Evolutionary conservation across 2,888 invertebrate species (phyloP), one percentile per base, ranked within the genome.

Genomic region (Melipona bicolor): DNA sequence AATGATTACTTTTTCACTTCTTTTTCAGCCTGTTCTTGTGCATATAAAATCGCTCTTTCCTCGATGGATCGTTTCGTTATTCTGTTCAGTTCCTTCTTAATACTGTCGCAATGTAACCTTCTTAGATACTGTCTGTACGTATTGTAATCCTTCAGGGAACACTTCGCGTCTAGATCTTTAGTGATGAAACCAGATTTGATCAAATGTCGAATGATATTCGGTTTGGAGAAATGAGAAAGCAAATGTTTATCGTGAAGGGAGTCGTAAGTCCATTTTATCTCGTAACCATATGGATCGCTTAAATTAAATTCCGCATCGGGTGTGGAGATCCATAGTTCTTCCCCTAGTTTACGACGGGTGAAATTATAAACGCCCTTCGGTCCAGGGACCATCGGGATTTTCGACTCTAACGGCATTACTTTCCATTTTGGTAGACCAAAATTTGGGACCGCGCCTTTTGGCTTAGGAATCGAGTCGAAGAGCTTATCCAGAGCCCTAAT

Each of bases 401-500:
- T 95, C 17, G 93, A 90, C 75, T 95, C 95, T 77, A 95, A 83
- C 0, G 95, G 93, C 89, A 95, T 89, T 0, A 84, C 83, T 59
- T 91, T 92, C 95, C 95, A 95, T 88, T 91, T 90, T 43, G 95
- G 95, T 11, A 95, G 86, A 9, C 93, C 94, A n/a, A 92, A 93
- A 76, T 90, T 89, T 9, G 94, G 93, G 2, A 93, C 80, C 0
- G 93, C 92, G 0, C 92, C 93, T 76, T 89, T 87, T 0, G 93
- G 93, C 59, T 92, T 92, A n/a, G 94, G 93, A 9, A 94, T 86
- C n/a, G 83, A 78, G 13, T 92, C 88, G 4, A 89, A 86, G 9
- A 93, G 64, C 79, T 90, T 89, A 71, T 92, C 91, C 49, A 93
- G 79, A 73, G 86, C 79, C 49, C 94, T 93, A 65, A 77, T 65